Percentiles rank a stretch among this genome's conserved stretches.
Evolutionary conservation across 1,140 invertebrate species (phyloP).

Genomic region (Heliconius eleuchia): DNA sequence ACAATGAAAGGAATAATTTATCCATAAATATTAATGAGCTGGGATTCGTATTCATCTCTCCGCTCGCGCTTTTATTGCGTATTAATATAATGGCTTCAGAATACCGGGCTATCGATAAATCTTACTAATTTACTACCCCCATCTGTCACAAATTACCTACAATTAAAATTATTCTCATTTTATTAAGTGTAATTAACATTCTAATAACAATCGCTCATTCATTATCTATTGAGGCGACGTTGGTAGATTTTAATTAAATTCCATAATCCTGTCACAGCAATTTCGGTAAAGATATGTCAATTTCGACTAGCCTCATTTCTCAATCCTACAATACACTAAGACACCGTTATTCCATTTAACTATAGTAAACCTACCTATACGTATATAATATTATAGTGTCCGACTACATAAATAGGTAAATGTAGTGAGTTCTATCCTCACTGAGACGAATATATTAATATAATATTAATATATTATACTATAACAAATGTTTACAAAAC

Average conservation of each 20-base stretch:
- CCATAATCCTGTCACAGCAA: constrained; percentile 10
- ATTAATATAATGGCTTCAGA: constrained; percentile 71
- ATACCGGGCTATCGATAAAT: constrained; percentile 58
- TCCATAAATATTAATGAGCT: constrained; percentile 76
- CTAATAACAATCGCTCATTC: constrained; percentile 15
- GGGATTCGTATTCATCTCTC: constrained; percentile 67
- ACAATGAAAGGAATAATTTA: constrained; percentile 75
- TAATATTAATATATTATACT: no score
- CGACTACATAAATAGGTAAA: no score
- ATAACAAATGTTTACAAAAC: neutral
- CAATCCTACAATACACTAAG: neutral
- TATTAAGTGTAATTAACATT: constrained; percentile 18
- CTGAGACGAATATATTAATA: no score
- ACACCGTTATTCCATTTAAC: neutral
- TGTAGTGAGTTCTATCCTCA: no score
- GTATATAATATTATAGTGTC: neutral
- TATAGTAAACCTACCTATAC: neutral
- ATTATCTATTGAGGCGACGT: neutral
- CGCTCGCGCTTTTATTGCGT: constrained; percentile 66
- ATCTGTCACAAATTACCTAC: constrained; percentile 20
- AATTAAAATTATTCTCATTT: constrained; percentile 13
- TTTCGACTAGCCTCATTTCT: neutral
- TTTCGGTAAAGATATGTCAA: constrained; percentile 5
- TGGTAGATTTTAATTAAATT: constrained; percentile 11
- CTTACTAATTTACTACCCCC: constrained; percentile 36